Conservation (phyloP, 2,113 vertebrate species). For the Chascanopsetta lugubris region DNA sequence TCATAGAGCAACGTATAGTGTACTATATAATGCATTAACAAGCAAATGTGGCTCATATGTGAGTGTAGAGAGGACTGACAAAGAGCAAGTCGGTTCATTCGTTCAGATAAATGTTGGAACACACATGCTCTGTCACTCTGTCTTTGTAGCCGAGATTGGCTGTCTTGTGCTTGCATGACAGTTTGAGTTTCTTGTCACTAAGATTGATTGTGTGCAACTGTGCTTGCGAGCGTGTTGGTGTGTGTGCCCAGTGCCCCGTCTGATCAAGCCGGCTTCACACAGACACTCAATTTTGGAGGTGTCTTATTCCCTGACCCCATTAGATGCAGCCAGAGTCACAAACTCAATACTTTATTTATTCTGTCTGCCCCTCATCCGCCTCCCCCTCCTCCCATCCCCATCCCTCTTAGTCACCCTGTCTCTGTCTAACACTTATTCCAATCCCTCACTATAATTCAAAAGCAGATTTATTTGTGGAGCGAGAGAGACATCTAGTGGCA, state of each 20-base stretch:
- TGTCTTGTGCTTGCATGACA: slow-evolving; percentile 61
- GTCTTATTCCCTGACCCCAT: slow-evolving; percentile 80
- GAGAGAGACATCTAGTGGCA: slow-evolving; percentile 82
- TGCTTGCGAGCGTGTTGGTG: slow-evolving; percentile 45
- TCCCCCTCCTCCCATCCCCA: slow-evolving; percentile 24
- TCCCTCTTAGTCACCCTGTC: slow-evolving; percentile 63
- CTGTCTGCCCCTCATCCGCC: slow-evolving; percentile 46
- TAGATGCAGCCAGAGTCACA: slow-evolving; percentile 76
- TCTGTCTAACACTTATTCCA: slow-evolving; percentile 63
- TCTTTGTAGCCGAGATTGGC: slow-evolving; percentile 60
- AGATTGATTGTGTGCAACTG: slow-evolving; percentile 71
- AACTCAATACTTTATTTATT: slow-evolving; percentile 82
- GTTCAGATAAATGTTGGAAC: slow-evolving; percentile 57
- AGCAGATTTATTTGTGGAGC: slow-evolving; percentile 66
- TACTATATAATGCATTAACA: slow-evolving; percentile 1
- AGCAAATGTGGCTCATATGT: slow-evolving; percentile 3
- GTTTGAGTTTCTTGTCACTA: slow-evolving; percentile 70
- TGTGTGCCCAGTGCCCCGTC: slow-evolving; percentile 58
- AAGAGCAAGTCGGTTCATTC: slow-evolving; percentile 41
- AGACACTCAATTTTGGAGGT: slow-evolving; percentile 80
- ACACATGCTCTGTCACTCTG: slow-evolving; percentile 49
- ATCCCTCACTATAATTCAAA: slow-evolving; percentile 37
- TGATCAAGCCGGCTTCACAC: slow-evolving; percentile 74
- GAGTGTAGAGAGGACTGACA: slow-evolving; percentile 19
- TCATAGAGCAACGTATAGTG: slow-evolving; percentile 2